Evolutionary conservation across 2,797 vertebrate genomes (phyloP), one percentile per base, ranked within the genome.

Genomic region (Lerista edwardsae): DNA sequence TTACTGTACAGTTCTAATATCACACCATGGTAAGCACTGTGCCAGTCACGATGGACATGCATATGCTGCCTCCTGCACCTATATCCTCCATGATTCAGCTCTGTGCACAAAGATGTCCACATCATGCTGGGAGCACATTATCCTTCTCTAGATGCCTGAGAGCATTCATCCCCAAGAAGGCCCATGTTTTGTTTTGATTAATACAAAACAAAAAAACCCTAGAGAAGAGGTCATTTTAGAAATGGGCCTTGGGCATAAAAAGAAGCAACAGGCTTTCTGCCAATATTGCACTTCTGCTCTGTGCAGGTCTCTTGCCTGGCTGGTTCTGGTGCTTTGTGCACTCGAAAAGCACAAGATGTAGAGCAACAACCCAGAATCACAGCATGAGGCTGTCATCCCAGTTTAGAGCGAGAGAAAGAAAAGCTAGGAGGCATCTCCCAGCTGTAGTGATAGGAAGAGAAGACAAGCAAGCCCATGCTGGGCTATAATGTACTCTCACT

Each of bases 381-480:
- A 21, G 73, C 74, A 27, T 47, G 73, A 77, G 31, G 12, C 55
- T 39, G 67, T 2, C 76, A 44, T 69, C 75, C 79, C 41, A 36
- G 73, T 64, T 82, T 57, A 77, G 77, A 59, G 25, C 29, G 61
- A 31, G 17, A 72, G 75, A 76, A 23, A 29, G 23, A 0, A 73
- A 44, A 75, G 25, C 21, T 75, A 4, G 25, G 31, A 68, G 47
- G 36, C 2, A 57, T 75, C 36, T 87, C 59, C 51, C 62, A 74
- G 69, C n/a, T 71, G 39, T 65, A 80, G 72, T 25, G 25, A 39
- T 65, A 68, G 71, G 79, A 85, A 87, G 0, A 39, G 72, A 83
- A 90, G 41, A 55, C 47, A 74, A 89, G 71, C 62, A 87, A 90
- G 81, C 11, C 19, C 80, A 65, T 34, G 8, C 74, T 84, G 80